These are phyloP conservation scores for Triplophysa tibetana DNA, from an alignment of 2,113 vertebrate species.

Conservation along the genomic window DNA sequence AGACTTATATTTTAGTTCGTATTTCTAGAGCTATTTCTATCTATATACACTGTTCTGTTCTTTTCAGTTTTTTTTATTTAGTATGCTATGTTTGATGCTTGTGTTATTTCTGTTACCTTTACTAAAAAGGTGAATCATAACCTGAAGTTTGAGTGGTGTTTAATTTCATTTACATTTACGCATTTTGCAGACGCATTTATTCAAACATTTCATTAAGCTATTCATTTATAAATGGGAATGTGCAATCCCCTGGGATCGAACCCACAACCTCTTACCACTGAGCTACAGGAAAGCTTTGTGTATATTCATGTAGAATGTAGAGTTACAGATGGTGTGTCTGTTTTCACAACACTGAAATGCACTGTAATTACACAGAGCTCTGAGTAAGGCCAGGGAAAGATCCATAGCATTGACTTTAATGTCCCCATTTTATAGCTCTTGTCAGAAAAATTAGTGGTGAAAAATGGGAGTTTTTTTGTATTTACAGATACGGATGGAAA, in stretches of 20 bases:
- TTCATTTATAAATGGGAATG: no score
- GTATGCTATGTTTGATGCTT: no score
- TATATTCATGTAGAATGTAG: neutral
- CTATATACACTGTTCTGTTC: no score
- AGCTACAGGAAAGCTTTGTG: no score
- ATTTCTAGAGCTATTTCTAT: no score
- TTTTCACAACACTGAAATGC: neutral
- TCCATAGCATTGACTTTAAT: conserved; percentile 57
- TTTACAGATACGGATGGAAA: neutral
- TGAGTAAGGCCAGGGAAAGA: conserved; percentile 19
- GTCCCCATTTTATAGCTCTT: conserved; percentile 28
- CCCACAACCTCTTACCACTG: no score
- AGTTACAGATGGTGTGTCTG: neutral
- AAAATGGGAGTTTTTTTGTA: neutral
- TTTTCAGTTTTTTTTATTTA: no score
- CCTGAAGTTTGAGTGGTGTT: neutral
- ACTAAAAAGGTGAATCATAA: neutral
- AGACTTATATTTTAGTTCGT: no score
- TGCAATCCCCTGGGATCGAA: no score
- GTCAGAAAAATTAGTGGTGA: neutral
- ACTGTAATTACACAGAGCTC: conserved; percentile 40
- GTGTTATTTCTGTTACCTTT: no score
- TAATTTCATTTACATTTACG: neutral
- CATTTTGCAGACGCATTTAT: no score
- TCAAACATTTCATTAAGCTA: no score